Evolutionary conservation across 2,888 invertebrate genomes (phyloP), one percentile per base, ranked within the genome.

Genomic region (Gisinianus flammeolus): DNA sequence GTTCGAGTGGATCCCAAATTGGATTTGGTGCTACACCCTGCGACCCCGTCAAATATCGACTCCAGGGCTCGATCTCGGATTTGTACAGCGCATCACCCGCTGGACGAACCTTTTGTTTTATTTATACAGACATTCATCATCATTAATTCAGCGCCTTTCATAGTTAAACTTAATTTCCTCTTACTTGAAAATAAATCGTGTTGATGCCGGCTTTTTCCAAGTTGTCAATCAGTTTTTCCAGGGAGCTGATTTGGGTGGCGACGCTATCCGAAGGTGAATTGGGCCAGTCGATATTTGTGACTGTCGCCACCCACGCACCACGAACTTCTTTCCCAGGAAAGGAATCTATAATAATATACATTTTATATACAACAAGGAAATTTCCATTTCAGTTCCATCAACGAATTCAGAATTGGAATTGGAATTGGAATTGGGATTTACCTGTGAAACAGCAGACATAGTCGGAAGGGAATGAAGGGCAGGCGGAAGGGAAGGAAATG

Each of bases 11-110:
- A 70, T 83, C 83, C 81, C 82, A 83, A 0, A 74, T 26, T 6
- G 81, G 81, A 62, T 4, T 66, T 12, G 83, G 83, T 16, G 80
- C 74, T 52, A 19, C 30, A 0, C 83, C 83, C 70, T 82, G 81
- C 16, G 31, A 28, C 12, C 83, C 82, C 24, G 83, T 82, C 28
- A 83, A 64, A 52, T 80, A 83, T 19, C 62, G 58, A 71, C 83
- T 83, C 83, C 83, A 83, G 0, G 83, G 83, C 58, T 83, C 83
- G 22, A 83, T 80, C 16, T 70, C 33, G 3, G 83, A 83, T 8
- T 22, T 44, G 77, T 81, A 83, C 26, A 83, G 52, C 8, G 83
- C 79, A 58, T 83, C 83, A n/a, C 83, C 83, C 4, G 79, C 77
- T 19, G 83, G 81, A 26, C 83, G 69, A 0, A 83, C 79, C 80